Percentiles rank a stretch among this genome's conserved stretches.
Evolutionary conservation across 2,888 invertebrate genomes (phyloP).

Genomic region (Drosophila monieri): DNA sequence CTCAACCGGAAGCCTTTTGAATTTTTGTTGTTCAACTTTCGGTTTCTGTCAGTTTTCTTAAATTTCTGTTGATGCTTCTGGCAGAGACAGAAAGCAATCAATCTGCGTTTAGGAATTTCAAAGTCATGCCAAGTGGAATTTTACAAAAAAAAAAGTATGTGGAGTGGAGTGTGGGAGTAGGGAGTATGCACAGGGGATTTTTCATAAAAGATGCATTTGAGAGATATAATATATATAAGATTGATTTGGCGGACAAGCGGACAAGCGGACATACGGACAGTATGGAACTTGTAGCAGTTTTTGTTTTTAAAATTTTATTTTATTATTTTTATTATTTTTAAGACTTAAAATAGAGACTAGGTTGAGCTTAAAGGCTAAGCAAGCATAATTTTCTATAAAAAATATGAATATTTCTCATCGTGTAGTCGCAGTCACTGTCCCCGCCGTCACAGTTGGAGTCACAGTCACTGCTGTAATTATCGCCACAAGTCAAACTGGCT

Average conservation of each 20-base stretch:
- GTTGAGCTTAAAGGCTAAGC: no score
- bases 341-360: no score
- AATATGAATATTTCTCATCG: neutral
- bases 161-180: neutral
- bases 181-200: neutral
- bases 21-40: neutral
- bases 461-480: conserved; percentile 26
- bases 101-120: conserved; percentile 1
- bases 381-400: neutral
- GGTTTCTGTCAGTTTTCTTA: neutral
- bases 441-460: conserved; percentile 34
- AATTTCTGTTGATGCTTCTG: conserved; percentile 1
- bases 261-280: no score
- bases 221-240: no score
- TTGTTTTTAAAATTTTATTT: no score
- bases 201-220: neutral
- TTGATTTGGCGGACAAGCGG: no score
- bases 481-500: conserved; percentile 57
- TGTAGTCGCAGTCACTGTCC: conserved; percentile 30
- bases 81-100: conserved; percentile 4
- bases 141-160: neutral
- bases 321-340: no score
- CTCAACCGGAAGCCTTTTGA: conserved; percentile 1
- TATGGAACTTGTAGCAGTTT: no score
- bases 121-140: conserved; percentile 1